Evolutionary conservation across 2,797 vertebrate species (phyloP).

Genomic region (Tolypeutes matacus): DNA sequence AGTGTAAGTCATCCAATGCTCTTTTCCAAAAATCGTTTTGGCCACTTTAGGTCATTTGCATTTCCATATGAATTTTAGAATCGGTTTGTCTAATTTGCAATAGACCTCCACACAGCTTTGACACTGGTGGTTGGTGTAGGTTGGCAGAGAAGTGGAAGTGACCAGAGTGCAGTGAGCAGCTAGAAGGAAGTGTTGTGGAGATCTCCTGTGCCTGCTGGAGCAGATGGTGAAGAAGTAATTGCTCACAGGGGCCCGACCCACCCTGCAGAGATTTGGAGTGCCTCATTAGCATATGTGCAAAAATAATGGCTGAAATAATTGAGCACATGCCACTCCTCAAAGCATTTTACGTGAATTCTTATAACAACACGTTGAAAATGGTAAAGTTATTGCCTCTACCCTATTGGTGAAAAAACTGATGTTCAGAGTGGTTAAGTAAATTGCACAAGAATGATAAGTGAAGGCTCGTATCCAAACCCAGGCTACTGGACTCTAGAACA

Average conservation of each 20-base stretch:
- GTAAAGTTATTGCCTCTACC: neutral
- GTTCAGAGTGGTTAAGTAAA: neutral
- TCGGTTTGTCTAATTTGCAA: neutral
- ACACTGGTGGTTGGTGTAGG: neutral
- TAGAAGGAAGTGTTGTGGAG: too few relatives aligned
- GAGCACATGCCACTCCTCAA: neutral
- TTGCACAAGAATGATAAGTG: neutral
- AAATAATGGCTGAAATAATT: neutral
- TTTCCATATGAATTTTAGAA: neutral
- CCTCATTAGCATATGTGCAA: neutral
- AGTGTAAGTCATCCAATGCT: neutral
- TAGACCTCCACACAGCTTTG: neutral
- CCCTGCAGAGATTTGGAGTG: neutral
- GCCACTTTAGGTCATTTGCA: neutral
- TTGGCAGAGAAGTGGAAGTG: neutral
- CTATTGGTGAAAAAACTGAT: neutral
- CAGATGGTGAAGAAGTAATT: neutral
- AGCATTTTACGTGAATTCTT: neutral
- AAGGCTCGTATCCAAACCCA: neutral
- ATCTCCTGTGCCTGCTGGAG: neutral
- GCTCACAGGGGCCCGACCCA: too few relatives aligned
- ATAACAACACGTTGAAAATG: neutral
- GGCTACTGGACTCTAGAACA: neutral
- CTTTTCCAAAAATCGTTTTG: neutral
- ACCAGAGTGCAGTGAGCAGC: neutral